Evolutionary conservation across 35 echinoderm and acorn worm species (phyloP).

Genomic region (Apostichopus californicus): DNA sequence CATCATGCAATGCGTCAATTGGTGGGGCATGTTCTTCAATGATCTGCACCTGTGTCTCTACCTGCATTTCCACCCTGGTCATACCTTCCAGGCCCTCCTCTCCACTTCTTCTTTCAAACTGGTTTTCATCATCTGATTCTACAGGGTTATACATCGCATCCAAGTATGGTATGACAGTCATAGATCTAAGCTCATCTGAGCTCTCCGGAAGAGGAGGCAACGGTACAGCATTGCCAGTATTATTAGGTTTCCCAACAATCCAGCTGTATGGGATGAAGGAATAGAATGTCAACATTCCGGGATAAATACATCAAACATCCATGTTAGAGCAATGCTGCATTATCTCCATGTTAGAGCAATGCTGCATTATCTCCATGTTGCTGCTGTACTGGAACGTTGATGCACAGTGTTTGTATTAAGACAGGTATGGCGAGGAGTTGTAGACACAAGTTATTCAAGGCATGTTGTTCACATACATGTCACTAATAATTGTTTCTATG

Average conservation of each 20-base stretch:
- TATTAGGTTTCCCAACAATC: conserved; percentile 69
- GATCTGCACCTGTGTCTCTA: background rate
- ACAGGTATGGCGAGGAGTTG: too few relatives aligned
- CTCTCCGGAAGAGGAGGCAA: conserved; percentile 83
- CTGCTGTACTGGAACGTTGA: too few relatives aligned
- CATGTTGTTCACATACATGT: too few relatives aligned
- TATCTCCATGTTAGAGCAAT: too few relatives aligned
- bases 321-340: too few relatives aligned
- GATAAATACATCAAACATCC: too few relatives aligned
- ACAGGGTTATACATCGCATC: conserved; percentile 84
- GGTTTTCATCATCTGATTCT: conserved; percentile 73
- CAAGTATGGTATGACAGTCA: conserved; percentile 94
- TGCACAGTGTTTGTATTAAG: too few relatives aligned
- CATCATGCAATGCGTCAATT: background rate
- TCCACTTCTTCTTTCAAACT: background rate
- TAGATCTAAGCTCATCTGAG: conserved; percentile 76
- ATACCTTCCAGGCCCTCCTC: background rate
- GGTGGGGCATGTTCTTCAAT: background rate
- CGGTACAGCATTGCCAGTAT: conserved; percentile 60
- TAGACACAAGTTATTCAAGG: too few relatives aligned
- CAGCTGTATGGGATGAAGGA: conserved; percentile 27
- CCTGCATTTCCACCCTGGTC: background rate
- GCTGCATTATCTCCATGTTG: too few relatives aligned
- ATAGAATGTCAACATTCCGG: too few relatives aligned
- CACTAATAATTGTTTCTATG: too few relatives aligned